phyloP scores from a whole-genome alignment of 2,888 invertebrate genomes.

The Chrysolina oricalcia region DNA sequence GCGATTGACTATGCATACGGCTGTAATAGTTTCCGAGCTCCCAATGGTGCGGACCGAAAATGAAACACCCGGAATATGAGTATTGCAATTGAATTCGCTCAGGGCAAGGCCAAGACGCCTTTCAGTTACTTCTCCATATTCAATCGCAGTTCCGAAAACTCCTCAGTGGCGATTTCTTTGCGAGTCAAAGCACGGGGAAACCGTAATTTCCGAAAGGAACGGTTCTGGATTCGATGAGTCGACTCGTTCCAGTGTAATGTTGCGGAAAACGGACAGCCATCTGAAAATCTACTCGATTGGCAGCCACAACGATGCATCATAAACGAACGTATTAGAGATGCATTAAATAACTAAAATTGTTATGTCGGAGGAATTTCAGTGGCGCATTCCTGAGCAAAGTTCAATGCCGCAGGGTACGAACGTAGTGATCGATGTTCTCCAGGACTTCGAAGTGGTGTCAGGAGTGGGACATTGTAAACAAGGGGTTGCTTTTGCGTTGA shows the following conservation, averaged over 20 bases:
- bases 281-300: not conserved
- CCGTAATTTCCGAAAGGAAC: constrained; percentile 2
- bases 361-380: constrained; percentile 1
- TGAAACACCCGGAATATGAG: no score
- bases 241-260: not conserved
- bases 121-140: not conserved
- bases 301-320: not conserved
- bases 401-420: constrained; percentile 1
- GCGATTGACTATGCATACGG: no score
- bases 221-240: not conserved
- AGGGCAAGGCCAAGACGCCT: not conserved
- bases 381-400: constrained; percentile 1
- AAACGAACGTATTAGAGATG: not conserved
- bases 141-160: not conserved
- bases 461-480: not conserved
- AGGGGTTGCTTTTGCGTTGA: not conserved
- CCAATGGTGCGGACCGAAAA: no score
- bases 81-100: no score
- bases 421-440: constrained; percentile 2
- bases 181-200: not conserved
- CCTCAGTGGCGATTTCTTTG: not conserved
- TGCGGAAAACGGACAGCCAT: not conserved
- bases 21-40: no score
- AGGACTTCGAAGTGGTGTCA: constrained; percentile 13
- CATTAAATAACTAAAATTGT: constrained; percentile 15